These are phyloP conservation scores for Tragopan temminckii DNA, from an alignment of 2,797 vertebrate genomes.

Conservation along the genomic window DNA sequence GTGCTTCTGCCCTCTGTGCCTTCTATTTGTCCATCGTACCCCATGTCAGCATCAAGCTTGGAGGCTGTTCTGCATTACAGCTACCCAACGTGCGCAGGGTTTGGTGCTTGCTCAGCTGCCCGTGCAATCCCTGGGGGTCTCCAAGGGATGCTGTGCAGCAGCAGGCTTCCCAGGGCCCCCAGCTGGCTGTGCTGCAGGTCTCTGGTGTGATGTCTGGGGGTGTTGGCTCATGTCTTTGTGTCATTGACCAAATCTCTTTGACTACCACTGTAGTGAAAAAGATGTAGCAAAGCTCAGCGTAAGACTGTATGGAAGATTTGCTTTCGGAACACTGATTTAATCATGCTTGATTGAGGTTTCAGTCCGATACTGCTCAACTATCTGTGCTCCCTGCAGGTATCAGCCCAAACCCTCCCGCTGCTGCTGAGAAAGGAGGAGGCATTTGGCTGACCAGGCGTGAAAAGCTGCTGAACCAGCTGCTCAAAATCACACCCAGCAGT, in stretches of 20 bases:
- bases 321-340: not conserved
- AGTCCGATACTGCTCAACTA: accelerated
- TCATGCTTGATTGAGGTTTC: not conserved
- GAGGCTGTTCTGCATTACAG: not conserved
- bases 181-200: not conserved
- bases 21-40: not conserved
- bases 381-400: not conserved
- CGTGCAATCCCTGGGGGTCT: not conserved
- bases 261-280: not conserved
- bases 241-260: not conserved
- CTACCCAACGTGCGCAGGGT: accelerated
- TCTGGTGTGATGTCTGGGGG: not conserved
- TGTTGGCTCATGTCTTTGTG: not conserved
- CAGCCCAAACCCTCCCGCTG: not conserved
- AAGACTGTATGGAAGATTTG: not conserved
- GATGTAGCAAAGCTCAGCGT: not conserved
- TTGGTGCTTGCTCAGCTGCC: not conserved
- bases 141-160: not conserved
- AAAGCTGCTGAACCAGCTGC: slow-evolving; percentile 3
- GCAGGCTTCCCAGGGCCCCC: not conserved
- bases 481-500: not conserved
- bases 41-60: accelerated
- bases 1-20: not conserved
- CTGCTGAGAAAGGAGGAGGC: not conserved
- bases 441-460: not conserved